Conservation (phyloP, 1,140 invertebrate genomes). For the Psilanteris sp. region DNA sequence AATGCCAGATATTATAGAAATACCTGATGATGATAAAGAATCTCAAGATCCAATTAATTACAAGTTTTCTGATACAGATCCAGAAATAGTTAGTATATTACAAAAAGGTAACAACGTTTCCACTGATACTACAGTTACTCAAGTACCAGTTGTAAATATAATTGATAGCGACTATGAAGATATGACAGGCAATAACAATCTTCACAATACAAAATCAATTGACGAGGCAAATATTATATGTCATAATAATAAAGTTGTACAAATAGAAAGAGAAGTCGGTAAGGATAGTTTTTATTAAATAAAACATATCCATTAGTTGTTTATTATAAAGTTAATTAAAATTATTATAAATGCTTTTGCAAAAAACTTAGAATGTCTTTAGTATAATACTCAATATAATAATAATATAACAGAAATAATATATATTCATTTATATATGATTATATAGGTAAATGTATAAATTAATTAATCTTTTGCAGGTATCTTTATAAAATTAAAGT, state of each 20-base stretch:
- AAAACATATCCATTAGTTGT: no score
- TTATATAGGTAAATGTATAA: no score
- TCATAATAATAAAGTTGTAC: constrained; percentile 42
- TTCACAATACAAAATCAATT: neutral
- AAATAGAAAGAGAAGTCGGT: constrained; percentile 68
- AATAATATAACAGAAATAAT: no score
- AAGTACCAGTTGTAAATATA: constrained; percentile 29
- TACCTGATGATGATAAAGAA: constrained; percentile 70
- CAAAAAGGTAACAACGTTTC: constrained; percentile 42
- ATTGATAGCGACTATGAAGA: constrained; percentile 64
- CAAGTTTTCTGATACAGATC: constrained; percentile 31
- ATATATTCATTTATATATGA: no score
- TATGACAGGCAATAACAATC: constrained; percentile 53
- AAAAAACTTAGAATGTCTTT: no score
- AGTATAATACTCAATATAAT: no score
- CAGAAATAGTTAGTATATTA: constrained; percentile 58
- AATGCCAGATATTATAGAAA: constrained; percentile 69
- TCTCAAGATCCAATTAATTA: constrained; percentile 12
- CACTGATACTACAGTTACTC: neutral
- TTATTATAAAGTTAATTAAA: no score
- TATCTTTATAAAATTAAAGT: constrained; percentile 71
- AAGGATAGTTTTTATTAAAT: neutral
- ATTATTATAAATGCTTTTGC: no score
- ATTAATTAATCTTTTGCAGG: constrained; percentile 14
- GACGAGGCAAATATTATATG: constrained; percentile 12